A percentile compares a stretch with the other conserved stretches of the same genome.
phyloP scores from a whole-genome alignment of 64 coral and sea anemone genomes.

The Cladopsammia gracilis region DNA sequence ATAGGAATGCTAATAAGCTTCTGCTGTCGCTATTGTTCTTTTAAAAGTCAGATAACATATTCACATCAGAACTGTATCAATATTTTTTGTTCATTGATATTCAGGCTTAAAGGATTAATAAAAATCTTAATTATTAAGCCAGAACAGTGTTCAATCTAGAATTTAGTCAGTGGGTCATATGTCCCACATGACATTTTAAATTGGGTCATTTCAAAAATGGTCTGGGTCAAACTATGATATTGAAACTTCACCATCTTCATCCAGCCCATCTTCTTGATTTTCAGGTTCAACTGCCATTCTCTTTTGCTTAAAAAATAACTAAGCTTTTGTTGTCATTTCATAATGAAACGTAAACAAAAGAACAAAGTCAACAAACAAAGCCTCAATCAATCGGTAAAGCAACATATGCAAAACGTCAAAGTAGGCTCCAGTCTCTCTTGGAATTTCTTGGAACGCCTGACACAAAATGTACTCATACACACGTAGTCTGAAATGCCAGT shows the following conservation, averaged over 20 bases:
- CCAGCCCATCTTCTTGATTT: slow-evolving; percentile 42
- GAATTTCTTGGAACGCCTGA: slow-evolving; percentile 30
- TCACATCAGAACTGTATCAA: too few species aligned
- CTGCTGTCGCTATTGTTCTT: too few species aligned
- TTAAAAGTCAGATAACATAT: too few species aligned
- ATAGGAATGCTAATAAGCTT: too few species aligned
- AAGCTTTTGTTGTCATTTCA: slow-evolving; percentile 1
- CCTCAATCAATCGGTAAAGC: neutral
- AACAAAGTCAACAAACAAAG: slow-evolving; percentile 18
- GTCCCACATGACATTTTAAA: neutral
- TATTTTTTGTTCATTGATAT: too few species aligned
- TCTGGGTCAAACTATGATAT: too few species aligned
- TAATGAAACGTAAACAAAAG: slow-evolving; percentile 10
- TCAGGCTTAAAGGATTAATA: too few species aligned
- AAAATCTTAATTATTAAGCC: too few species aligned
- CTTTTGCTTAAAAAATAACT: slow-evolving; percentile 1
- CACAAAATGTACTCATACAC: neutral
- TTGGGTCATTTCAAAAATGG: neutral
- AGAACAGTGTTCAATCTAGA: neutral
- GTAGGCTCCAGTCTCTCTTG: slow-evolving; percentile 36
- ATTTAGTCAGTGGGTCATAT: neutral
- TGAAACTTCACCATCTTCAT: slow-evolving; percentile 8
- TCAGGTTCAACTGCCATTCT: neutral
- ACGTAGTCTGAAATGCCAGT: neutral
- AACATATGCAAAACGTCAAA: neutral